Base-by-base conservation (phyloP, 2,113 vertebrate genomes). In the Dunckerocampus dactyliophorus region DNA sequence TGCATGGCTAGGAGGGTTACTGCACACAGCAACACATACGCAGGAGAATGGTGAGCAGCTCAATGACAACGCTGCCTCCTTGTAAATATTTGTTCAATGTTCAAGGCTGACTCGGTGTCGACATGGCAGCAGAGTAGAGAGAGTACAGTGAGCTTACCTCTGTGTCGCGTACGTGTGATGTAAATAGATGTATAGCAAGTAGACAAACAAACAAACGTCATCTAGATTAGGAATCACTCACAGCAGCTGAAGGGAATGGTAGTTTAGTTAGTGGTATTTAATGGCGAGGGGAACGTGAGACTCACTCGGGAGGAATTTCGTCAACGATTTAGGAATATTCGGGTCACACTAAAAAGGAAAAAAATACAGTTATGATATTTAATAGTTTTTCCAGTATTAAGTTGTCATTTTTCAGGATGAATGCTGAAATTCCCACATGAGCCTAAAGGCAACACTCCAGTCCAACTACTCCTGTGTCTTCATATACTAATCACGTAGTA, bases 1-100 rank as follows among this genome's bases (percentile, higher is more conserved):
- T 89, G 89, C 90, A 91, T 90, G 90, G 88, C 85, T 87, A 81
- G 79, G 84, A 90, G 88, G 85, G 78, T 86, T 71, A 84, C 76
- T 76, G 83, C 86, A 86, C 85, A 90, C 83, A 74, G 79, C 83
- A 75, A 85, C 72, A 88, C 80, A 85, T 73, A 87, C 76, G 75
- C 63, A 77, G 69, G 73, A 69, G 77, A 79, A 83, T 71, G 75
- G 77, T 70, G 83, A 84, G 65, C 78, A 84, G 77, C 75, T 83
- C 68, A 34, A 34, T 1, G 79, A 72, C 73, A 70, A 59, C 39
- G 71, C 31, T 34, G 31, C 82, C 72, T 72, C 75, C 59, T 43
- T 90, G 89, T 89, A 90, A 84, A 90, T 89, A 89, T 85, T 80
- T 86, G 85, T 85, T 84, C 65, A 63, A 70, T 79, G 85, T 77